phyloP scores from a whole-genome alignment of 2,888 invertebrate genomes.

The Pseudeuparius sepicola region DNA sequence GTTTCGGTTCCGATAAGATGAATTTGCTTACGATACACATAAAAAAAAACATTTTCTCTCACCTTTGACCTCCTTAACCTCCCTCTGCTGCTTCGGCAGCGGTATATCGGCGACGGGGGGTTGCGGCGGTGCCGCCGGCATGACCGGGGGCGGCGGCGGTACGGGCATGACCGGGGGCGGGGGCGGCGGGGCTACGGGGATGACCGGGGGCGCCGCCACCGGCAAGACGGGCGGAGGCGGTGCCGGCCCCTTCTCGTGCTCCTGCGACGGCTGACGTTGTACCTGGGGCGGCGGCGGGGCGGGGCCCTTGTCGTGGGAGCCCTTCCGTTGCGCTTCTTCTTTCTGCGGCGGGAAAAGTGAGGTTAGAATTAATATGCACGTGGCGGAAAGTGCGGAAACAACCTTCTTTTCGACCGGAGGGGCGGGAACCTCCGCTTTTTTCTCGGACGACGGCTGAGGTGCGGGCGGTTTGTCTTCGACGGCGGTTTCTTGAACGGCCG shows the following conservation, averaged over 20 bases:
- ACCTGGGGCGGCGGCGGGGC: slow-evolving; percentile 45
- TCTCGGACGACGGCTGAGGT: slow-evolving; percentile 41
- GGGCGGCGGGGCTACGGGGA: slow-evolving; percentile 23
- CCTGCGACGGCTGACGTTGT: slow-evolving; percentile 37
- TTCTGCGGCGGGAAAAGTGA: too few species aligned
- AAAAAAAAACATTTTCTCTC: slow-evolving; percentile 2
- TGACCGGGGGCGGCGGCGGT: not conserved
- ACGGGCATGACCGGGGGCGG: slow-evolving; percentile 19
- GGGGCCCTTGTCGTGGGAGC: slow-evolving; percentile 41
- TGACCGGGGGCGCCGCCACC: slow-evolving; percentile 7
- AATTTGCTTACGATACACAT: too few species aligned
- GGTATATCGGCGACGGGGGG: slow-evolving; percentile 19
- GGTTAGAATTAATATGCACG: too few species aligned
- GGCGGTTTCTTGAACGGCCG: slow-evolving; percentile 38
- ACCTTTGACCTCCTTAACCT: not conserved
- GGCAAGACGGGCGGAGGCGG: slow-evolving; percentile 17
- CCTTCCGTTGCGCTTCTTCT: slow-evolving; percentile 40
- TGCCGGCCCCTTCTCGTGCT: slow-evolving; percentile 26
- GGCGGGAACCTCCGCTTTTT: slow-evolving; percentile 47
- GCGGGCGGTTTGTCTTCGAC: slow-evolving; percentile 19
- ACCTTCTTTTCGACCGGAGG: too few species aligned
- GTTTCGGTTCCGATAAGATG: too few species aligned
- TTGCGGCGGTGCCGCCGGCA: slow-evolving; percentile 6
- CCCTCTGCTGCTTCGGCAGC: slow-evolving; percentile 10
- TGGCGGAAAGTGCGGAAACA: too few species aligned